Percentiles rank a stretch among this genome's conserved stretches.
phyloP scores from a whole-genome alignment of 2,797 vertebrate genomes.

The Neosilurus mollespiculum region DNA sequence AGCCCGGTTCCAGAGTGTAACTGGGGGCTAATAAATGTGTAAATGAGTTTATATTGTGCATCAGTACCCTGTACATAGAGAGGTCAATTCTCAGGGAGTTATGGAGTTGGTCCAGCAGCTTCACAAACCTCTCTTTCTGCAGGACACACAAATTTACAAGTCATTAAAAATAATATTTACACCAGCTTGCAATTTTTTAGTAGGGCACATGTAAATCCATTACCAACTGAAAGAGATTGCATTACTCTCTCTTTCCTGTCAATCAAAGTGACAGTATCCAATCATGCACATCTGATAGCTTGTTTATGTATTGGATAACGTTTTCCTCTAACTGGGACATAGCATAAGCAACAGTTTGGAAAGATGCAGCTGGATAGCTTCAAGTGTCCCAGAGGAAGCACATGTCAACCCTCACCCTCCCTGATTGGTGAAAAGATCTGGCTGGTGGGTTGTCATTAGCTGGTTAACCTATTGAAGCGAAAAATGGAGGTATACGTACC shows the following conservation, averaged over 20 bases:
- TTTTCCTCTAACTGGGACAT: background rate
- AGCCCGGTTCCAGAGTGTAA: background rate
- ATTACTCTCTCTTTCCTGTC: background rate
- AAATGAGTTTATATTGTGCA: background rate
- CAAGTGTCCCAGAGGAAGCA: background rate
- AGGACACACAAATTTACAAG: constrained; percentile 67
- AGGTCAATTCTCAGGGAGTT: constrained; percentile 95
- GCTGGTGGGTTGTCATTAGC: background rate
- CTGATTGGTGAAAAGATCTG: background rate
- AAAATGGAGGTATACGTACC: constrained; percentile 73
- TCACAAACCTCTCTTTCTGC: constrained; percentile 97
- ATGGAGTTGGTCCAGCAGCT: constrained; percentile 94
- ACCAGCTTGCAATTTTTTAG: background rate
- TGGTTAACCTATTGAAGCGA: background rate
- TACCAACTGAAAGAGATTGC: too few species aligned
- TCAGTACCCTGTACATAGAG: constrained; percentile 94
- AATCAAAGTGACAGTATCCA: background rate
- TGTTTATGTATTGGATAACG: background rate
- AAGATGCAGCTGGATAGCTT: background rate
- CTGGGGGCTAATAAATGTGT: background rate
- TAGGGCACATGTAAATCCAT: background rate
- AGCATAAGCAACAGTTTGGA: background rate
- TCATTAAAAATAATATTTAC: background rate
- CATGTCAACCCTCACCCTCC: background rate
- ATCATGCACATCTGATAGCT: background rate